Base-by-base conservation (phyloP, 53 echinoderm and acorn worm species). In the Crossaster papposus region DNA sequence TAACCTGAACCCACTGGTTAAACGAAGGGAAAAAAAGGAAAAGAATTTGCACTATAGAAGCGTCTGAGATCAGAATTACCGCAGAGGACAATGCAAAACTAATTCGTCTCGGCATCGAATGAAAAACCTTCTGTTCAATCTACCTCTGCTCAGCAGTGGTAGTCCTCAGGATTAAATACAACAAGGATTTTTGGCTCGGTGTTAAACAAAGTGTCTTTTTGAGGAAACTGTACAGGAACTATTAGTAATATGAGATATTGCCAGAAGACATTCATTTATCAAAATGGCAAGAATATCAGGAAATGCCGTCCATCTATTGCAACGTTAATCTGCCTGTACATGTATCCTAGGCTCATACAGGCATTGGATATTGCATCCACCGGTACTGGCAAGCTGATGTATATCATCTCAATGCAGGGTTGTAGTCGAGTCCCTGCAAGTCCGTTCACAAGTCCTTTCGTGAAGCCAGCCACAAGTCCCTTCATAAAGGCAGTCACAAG, bases 191-290 rank as follows among this genome's bases (percentile, higher is more conserved):
- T 14, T 44, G 35, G 68, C 68, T 68, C 36, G 26, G 36, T 58
- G 58, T 30, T 20, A 82, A 58, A 34, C 65, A 36, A 44, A 24
- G 82, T 82, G 44, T 44, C 44, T 65, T 82, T 82, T 36, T 35
- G 44, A 63, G 82, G 37, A 65, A 44, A 63, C 64, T 23, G 58
- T 58, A 8, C 29, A 30, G 29, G 29, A 70, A 73, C 22, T 36
- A 82, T 82, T 82, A 54, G 82, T 82, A 82, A 82, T 36, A 28
- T 28, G 65, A 82, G 82, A 65, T 36, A 30, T 82, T n/a, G 68
- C 82, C 68, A 68, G 70, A n/a, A 82, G 82, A 68, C 82, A 65
- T 73, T 28, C 23, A 82, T 82, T 82, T 36, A 81, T 28, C 55
- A 36, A 30, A 64, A 36, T 38, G 31, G 23, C 24, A 65, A 82